Evolutionary conservation across 1,140 invertebrate genomes (phyloP).

Genomic region (Papilio aristodemus): DNA sequence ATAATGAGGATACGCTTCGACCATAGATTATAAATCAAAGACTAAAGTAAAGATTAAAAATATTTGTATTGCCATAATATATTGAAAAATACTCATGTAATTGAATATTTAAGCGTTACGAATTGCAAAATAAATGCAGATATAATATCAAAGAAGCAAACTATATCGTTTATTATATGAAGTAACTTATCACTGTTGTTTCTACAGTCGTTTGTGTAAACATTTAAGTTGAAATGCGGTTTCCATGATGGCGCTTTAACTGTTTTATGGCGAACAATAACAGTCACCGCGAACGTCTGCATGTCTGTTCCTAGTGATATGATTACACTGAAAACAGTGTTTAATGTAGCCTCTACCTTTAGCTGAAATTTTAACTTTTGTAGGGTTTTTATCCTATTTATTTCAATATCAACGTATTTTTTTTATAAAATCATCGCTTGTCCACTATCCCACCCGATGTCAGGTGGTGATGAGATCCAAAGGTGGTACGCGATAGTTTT

Average conservation of each 20-base stretch:
- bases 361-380: neutral
- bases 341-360: neutral
- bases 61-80: too few relatives aligned
- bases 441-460: too few relatives aligned
- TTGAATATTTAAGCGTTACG: too few relatives aligned
- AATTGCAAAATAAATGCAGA: too few relatives aligned
- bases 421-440: too few relatives aligned
- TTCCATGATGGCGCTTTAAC: constrained; percentile 2
- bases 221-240: constrained; percentile 3
- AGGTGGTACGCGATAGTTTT: too few relatives aligned
- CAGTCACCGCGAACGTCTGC: constrained; percentile 3
- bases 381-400: neutral
- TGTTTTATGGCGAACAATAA: constrained; percentile 18
- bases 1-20: too few relatives aligned
- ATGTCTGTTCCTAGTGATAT: constrained; percentile 11
- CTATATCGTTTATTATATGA: neutral
- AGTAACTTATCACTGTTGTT: constrained; percentile 2
- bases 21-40: too few relatives aligned
- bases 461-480: too few relatives aligned
- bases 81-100: too few relatives aligned
- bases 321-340: constrained; percentile 1
- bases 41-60: too few relatives aligned
- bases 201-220: constrained; percentile 8
- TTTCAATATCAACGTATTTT: neutral
- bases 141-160: neutral